Conservation (phyloP, 2,888 invertebrate genomes). For the Rosalia funebris region DNA sequence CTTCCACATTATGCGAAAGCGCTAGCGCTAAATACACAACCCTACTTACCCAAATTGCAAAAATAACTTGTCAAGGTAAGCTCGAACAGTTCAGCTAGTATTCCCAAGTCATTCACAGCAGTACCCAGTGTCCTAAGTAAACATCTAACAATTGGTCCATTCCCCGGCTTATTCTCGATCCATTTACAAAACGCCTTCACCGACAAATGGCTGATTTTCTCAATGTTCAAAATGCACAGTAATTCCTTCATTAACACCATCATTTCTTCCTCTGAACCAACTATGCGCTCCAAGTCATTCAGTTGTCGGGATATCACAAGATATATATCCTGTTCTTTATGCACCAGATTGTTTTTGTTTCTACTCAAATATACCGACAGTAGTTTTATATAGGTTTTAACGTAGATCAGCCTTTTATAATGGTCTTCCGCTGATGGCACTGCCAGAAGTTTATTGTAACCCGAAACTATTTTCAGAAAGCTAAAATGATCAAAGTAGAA, state of each 20-base stretch:
- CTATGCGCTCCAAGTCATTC: conserved; percentile 66
- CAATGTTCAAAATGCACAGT: conserved; percentile 60
- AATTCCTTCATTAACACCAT: conserved; percentile 67
- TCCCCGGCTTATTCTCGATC: conserved; percentile 65
- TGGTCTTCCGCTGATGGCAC: conserved; percentile 62
- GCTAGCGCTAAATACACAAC: too few species aligned
- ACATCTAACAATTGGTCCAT: conserved; percentile 64
- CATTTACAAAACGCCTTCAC: conserved; percentile 62
- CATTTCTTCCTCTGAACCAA: conserved; percentile 64
- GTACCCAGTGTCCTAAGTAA: conserved; percentile 65
- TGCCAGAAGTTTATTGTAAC: conserved; percentile 64
- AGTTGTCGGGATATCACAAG: conserved; percentile 65
- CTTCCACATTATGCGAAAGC: too few species aligned
- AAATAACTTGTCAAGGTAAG: conserved; percentile 68
- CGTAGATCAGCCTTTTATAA: conserved; percentile 70
- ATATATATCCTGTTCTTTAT: conserved; percentile 65
- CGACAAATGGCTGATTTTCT: conserved; percentile 53
- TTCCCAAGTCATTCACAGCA: conserved; percentile 64
- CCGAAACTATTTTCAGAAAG: conserved; percentile 70
- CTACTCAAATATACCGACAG: conserved; percentile 68
- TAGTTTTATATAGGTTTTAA: conserved; percentile 70
- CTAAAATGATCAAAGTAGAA: conserved; percentile 65
- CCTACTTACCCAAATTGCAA: conserved; percentile 65
- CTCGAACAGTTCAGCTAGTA: conserved; percentile 67
- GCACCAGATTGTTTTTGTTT: conserved; percentile 65